Evolutionary conservation across 2,113 vertebrate species (phyloP), one percentile per base, ranked within the genome.

Genomic region (Ahaetulla prasina): DNA sequence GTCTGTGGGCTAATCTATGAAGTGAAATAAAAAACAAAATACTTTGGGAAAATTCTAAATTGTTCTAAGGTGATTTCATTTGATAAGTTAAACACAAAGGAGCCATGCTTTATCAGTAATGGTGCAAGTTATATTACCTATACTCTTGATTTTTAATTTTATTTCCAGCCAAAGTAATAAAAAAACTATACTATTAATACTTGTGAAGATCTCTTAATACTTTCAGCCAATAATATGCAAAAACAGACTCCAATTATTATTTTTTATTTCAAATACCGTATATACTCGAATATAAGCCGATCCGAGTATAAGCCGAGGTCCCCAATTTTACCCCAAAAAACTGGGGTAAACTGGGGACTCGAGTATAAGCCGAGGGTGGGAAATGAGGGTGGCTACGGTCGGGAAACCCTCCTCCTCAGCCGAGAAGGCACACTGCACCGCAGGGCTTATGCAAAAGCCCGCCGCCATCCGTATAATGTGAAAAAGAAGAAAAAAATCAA

Each of bases 51-150:
- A 80, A 52, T 49, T 89, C 52, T 50, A 84, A 92, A 35, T 85
- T 55, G 43, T 43, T 52, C 11, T 92, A 86, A 60, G 45, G 16
- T 16, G 53, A 89, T 89, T 85, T 89, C 45, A 89, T 89, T 89
- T 89, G 20, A 90, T 43, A 92, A 89, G 30, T 89, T 92, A 60
- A 89, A 89, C 30, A 89, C 52, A 30, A 60, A 92, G 53, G 86
- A 50, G 43, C 8, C 53, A 27, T 55, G 25, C 25, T 80, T 80
- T 91, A 85, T 85, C 22, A n/a, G n/a, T 55, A 89, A 92, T 74
- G 11, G 50, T n/a, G 49, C 20, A 89, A 22, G 27, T 86, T 86
- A 7, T 11, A 89, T 86, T 92, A 53, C 68, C 74, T 85, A 92
- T 85, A 60, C 10, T 60, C n/a, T 80, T 89, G 45, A 84, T 43